Evolutionary conservation across 1,140 invertebrate genomes (phyloP), one percentile per base, ranked within the genome.

Genomic region (Leptinotarsa defecta): DNA sequence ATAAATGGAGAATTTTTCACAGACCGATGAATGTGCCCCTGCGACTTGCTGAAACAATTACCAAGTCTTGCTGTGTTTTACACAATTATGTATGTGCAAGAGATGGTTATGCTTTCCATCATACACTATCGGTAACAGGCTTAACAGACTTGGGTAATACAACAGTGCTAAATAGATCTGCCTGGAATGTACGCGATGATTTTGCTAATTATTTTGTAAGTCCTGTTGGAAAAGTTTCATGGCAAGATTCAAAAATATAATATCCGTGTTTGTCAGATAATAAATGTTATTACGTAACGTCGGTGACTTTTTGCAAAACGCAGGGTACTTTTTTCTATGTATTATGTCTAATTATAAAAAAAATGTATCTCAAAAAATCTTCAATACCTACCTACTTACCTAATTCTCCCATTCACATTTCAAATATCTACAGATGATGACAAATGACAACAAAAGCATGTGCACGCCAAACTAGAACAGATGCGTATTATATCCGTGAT

Each of bases 1-100:
- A 72, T 43, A 62, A 62, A 24, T 72, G 57, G 70, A 24, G 70
- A 71, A 34, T 63, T 34, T 72, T 62, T 62, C 70, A 72, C 34
- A 48, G 70, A 27, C 49, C 49, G n/a, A 61, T 72, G 13, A 43
- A 72, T 72, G 70, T 62, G 15, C 13, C 22, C n/a, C 52, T 62
- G 13, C 17, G 20, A 22, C 24, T 72, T 11, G 43, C 20, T 62
- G 24, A 72, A 57, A 57, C 3, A 57, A 57, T 57, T 57, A 57
- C 52, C 15, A 57, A 57, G 52, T 57, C 52, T 57, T 57, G 52
- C 52, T 57, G 52, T 57, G 52, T 57, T n/a, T 6, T 57, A 57
- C 15, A 57, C 52, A 57, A 57, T 57, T 57, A 57, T 57, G 52
- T 57, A 57, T 57, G 13, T 57, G 52, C 52, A 57, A 57, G 52